Conservation (phyloP, 1,140 invertebrate genomes). For the Globodera ellingtonae region DNA sequence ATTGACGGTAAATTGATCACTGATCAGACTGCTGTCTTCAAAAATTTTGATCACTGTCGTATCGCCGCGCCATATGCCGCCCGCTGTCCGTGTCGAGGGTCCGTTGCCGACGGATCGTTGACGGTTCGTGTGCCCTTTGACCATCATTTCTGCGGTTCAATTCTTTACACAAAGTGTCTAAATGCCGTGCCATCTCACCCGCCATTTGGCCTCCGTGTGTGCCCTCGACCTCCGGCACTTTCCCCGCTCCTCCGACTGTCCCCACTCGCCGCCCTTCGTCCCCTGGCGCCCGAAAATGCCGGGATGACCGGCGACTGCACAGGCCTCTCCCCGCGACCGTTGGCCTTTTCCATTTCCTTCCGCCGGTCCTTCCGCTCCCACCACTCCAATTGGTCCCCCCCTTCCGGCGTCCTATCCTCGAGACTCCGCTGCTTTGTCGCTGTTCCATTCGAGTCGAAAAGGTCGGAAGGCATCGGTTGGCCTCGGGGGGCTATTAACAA, state of each 20-base stretch:
- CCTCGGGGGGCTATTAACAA: neutral
- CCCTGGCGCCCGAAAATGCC: conserved; percentile 11
- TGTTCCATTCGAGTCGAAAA: conserved; percentile 3
- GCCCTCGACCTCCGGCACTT: neutral
- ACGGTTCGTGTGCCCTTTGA: neutral
- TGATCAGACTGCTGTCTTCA: neutral
- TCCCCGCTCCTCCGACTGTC: neutral
- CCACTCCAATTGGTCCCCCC: conserved; percentile 33
- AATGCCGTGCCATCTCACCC: neutral
- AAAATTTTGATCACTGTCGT: neutral
- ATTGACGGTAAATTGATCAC: too few species aligned
- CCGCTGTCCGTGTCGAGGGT: neutral
- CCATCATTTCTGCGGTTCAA: neutral
- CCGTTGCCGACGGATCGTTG: neutral
- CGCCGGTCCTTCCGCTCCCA: conserved; percentile 35
- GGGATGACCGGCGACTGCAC: conserved; percentile 28
- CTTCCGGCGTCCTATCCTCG: conserved; percentile 6
- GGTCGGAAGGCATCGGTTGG: neutral
- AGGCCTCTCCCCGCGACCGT: neutral
- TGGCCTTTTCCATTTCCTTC: neutral
- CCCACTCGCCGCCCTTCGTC: neutral
- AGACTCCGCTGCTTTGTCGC: neutral
- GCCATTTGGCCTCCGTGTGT: neutral
- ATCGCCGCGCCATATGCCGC: neutral
- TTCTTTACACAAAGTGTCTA: neutral